Conservation (phyloP, 2,888 invertebrate species). For the Drepanosiphum platanoidis region DNA sequence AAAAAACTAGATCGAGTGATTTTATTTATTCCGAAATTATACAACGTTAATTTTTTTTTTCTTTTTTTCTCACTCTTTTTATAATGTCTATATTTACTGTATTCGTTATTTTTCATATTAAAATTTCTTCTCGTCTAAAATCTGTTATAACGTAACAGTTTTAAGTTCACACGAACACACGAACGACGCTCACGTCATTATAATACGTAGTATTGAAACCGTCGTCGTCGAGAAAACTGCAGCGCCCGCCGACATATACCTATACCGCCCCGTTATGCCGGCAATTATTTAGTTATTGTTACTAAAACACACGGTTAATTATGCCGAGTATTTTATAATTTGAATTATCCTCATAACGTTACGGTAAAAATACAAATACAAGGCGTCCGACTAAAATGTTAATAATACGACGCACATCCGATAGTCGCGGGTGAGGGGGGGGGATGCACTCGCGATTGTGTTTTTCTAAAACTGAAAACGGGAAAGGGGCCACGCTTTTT, state of each 20-base stretch:
- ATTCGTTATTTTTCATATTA: background rate
- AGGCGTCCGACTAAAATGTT: no score
- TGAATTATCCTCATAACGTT: background rate
- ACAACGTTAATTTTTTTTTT: background rate
- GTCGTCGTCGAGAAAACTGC: background rate
- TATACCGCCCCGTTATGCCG: background rate
- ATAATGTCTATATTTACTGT: no score
- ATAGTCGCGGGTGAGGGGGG: no score
- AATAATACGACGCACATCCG: no score
- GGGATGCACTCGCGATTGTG: no score
- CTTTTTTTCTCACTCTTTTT: background rate
- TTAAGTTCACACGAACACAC: constrained; percentile 18
- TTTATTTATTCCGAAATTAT: background rate
- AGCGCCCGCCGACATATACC: background rate
- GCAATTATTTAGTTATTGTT: background rate
- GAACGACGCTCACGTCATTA: no score
- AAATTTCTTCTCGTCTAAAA: background rate
- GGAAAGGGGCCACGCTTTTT: no score
- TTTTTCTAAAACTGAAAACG: no score
- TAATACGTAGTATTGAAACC: background rate
- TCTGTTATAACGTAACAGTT: background rate
- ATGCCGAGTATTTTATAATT: background rate
- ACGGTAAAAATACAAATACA: background rate
- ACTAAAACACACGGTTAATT: background rate
- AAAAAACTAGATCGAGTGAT: background rate